These are phyloP conservation scores for Zaprionus gabonicus DNA, from an alignment of 1,140 invertebrate genomes.

Conservation along the genomic window DNA sequence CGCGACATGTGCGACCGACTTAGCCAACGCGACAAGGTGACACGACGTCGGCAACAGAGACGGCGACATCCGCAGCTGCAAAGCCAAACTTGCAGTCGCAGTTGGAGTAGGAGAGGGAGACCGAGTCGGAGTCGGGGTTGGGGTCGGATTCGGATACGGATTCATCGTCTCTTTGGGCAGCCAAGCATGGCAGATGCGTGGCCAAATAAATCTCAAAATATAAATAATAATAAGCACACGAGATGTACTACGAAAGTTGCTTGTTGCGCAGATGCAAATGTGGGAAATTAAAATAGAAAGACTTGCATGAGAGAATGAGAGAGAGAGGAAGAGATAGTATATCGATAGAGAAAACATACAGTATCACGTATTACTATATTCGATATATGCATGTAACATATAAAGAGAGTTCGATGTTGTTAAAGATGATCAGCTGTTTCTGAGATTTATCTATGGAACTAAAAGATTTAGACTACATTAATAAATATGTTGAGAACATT, in stretches of 20 bases:
- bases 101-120: constrained; percentile 7
- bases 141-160: constrained; percentile 22
- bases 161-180: constrained; percentile 21
- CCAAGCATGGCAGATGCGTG: constrained; percentile 69
- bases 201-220: constrained; percentile 73
- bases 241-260: constrained; percentile 5
- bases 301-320: neutral
- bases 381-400: no score
- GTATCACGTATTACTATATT: no score
- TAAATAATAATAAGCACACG: constrained; percentile 67
- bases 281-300: neutral
- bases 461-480: neutral
- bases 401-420: no score
- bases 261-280: neutral
- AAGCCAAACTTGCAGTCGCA: constrained; percentile 39
- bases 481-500: neutral
- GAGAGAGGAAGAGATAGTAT: neutral
- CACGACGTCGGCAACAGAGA: constrained; percentile 40
- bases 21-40: constrained; percentile 71
- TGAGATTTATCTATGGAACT: no score
- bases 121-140: constrained; percentile 25
- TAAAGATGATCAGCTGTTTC: no score
- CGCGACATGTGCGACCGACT: constrained; percentile 81
- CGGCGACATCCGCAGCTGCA: constrained; percentile 47
- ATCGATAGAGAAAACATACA: no score